Base-by-base conservation (phyloP, 2,888 invertebrate genomes). In the Thereva nobilitata region DNA sequence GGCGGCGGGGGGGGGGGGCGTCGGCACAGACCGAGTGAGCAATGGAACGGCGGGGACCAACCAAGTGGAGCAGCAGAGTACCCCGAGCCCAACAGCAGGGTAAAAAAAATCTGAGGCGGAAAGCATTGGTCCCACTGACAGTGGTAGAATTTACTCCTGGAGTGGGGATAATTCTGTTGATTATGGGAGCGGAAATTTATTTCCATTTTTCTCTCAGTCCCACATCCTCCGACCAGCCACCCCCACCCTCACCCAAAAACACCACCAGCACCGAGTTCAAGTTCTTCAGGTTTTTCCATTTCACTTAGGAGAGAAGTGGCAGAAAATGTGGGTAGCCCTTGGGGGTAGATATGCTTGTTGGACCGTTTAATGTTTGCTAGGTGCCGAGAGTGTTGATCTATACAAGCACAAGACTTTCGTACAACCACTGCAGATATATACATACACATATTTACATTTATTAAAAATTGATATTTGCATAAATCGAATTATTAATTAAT, bases 141-240 rank as follows among this genome's bases (percentile, higher is more conserved):
- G 23, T 23, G 23, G 23, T 23, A 23, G 23, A 23, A 23, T 23
- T 23, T 23, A 23, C 23, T 23, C 23, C 23, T 23, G 53, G 23
- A 37, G 67, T 37, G 10, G 44, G 53, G 42, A 57, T 68, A 68
- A 68, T 68, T 68, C 44, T 53, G 49, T 54, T 67, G 67, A 67
- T 67, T 67, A 64, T 47, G 37, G 40, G 55, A 64, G 52, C 59
- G 68, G 56, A 67, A 64, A 68, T 47, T 49, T 59, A 65, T 68
- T 64, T 68, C 59, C 63, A 42, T 68, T 68, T 12, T 35, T 8
- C 50, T 64, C 54, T 23, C 40, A 45, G 9, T 3, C 40, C 44
- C 44, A 57, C n/a, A 10, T 9, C 10, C 23, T 23, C 23, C 23
- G 1, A 23, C 23, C 23, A 23, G 1, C 23, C 23, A 23, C 23